Conservation (phyloP, 2,888 invertebrate genomes). For the Philopedon plagiatum region DNA sequence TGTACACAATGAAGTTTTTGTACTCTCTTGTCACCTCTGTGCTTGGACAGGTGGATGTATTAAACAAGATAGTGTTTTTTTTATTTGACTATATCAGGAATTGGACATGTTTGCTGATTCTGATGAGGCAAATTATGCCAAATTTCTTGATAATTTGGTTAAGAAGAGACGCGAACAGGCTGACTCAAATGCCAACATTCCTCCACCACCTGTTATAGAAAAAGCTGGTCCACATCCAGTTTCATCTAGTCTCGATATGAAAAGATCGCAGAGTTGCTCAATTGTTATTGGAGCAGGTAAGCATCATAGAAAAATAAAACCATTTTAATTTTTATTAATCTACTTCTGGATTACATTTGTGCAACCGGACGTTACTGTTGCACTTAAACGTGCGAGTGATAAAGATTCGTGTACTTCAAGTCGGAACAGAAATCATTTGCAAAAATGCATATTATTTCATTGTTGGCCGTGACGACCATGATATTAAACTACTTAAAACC, state of each 20-base stretch:
- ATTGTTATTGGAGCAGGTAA: slow-evolving; percentile 66
- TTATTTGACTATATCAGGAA: slow-evolving; percentile 66
- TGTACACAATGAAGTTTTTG: no score
- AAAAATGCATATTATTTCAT: no score
- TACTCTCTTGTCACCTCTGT: no score
- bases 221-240: slow-evolving; percentile 61
- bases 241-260: slow-evolving; percentile 65
- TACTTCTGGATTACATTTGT: no score
- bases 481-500: no score
- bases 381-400: no score
- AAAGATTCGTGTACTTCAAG: no score
- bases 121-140: slow-evolving; percentile 82
- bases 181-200: slow-evolving; percentile 74
- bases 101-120: slow-evolving; percentile 83
- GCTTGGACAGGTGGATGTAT: neutral
- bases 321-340: slow-evolving; percentile 51
- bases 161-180: slow-evolving; percentile 82
- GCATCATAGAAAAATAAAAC: neutral
- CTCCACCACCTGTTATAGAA: slow-evolving; percentile 59
- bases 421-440: no score
- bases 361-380: no score
- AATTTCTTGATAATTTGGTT: slow-evolving; percentile 82
- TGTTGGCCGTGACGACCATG: no score
- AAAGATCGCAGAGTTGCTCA: slow-evolving; percentile 67
- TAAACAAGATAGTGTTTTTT: neutral